Percentiles rank a stretch among this genome's conserved stretches.
Conservation (phyloP, 64 coral and sea anemone species). For the Actinia tenebrosa region DNA sequence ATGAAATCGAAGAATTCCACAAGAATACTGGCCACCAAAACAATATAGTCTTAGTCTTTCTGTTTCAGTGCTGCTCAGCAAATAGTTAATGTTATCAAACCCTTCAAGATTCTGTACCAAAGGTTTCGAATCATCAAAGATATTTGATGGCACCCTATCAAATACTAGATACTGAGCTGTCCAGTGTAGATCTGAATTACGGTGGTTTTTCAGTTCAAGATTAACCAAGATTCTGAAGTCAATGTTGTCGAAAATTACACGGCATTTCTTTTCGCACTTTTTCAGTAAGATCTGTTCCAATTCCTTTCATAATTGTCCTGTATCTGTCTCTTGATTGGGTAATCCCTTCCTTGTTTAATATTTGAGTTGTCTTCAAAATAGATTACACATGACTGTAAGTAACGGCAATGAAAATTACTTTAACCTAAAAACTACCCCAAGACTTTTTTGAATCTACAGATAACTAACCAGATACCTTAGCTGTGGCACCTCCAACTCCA, state of each 20-base stretch:
- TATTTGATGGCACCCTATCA: conserved; percentile 47
- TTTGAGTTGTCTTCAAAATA: conserved; percentile 36
- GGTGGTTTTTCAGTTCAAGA: conserved; percentile 48
- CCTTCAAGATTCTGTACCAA: conserved; percentile 25
- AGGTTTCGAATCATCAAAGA: conserved; percentile 45
- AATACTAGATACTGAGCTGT: conserved; percentile 48
- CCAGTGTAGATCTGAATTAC: conserved; percentile 63
- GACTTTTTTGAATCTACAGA: too few relatives aligned
- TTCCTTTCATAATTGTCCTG: conserved; percentile 42
- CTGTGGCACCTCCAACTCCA: conserved; percentile 33
- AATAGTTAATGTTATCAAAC: conserved; percentile 34
- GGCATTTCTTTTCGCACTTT: conserved; percentile 20
- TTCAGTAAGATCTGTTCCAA: conserved; percentile 39
- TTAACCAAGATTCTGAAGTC: conserved; percentile 58
- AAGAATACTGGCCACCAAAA: conserved; percentile 2
- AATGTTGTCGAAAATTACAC: conserved; percentile 44
- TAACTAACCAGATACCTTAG: too few relatives aligned
- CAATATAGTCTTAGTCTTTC: background rate
- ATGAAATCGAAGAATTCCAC: too few relatives aligned
- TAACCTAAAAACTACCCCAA: too few relatives aligned
- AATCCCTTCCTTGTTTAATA: conserved; percentile 25
- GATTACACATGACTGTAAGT: background rate
- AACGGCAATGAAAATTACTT: background rate
- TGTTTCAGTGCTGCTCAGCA: conserved; percentile 40
- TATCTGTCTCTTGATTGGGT: conserved; percentile 32